Base-by-base conservation (phyloP, 2,113 vertebrate species). In the Corythoichthys haematopterus region DNA sequence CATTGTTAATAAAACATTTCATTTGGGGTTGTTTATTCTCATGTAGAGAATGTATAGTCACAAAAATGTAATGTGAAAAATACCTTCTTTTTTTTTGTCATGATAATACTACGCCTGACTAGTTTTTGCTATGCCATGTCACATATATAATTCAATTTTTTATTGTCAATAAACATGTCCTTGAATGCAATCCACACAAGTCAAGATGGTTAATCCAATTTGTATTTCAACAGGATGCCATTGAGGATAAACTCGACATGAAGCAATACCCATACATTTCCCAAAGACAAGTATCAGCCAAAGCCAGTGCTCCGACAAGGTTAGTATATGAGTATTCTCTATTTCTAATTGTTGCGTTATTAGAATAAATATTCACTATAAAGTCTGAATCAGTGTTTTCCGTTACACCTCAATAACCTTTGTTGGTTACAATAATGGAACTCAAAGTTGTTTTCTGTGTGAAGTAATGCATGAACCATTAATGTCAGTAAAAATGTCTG, bases 191-290 rank as follows among this genome's bases (percentile, higher is more conserved):
- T n/a, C 36, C 38, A 16, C n/a, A 6, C 8, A 36, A 38, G 14
- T 38, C 36, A 60, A n/a, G 6, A n/a, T 14, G 11, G 1, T 45
- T 46, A 46, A 4, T 8, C 43, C 15, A 62, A 20, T 10, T 53
- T 66, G 13, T 76, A 0, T 72, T 67, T 46, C 47, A 6, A 78
- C 71, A 98, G 96, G 96, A 98, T 13, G 94, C 95, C 43, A 94
- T 98, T 9, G 97, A 99, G 53, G 97, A 99, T 89, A 99, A 98
- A 88, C 94, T 99, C 72, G 97, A 99, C 67, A 92, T 93, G 11
- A 98, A 98, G 76, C 96, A 93, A 75, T 99, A 95, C 80, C 97
- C 96, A 0, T 99, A 96, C 76, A 98, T 99, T 86, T 98, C 96
- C 11, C 95, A 96, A 65, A 92, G 96, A 82, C 95, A 95, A 69